Evolutionary conservation across 1,140 invertebrate genomes (phyloP), one percentile per base, ranked within the genome.

Genomic region (Pteromalus puparum): DNA sequence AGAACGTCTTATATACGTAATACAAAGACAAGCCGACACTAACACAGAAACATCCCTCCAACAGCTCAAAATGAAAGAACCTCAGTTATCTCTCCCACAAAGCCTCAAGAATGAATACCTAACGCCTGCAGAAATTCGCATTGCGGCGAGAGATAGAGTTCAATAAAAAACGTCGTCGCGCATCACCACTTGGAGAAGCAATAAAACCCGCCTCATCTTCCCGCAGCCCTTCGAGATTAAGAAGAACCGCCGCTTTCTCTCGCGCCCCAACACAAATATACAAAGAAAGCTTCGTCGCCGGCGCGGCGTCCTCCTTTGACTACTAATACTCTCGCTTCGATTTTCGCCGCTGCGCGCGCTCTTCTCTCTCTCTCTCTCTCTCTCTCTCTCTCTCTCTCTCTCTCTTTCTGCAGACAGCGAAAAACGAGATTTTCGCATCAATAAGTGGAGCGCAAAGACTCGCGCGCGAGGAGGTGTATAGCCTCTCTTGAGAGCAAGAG

Each of bases 361-460:
- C n/a, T n/a, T n/a, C n/a, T n/a, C n/a, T n/a, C n/a, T n/a, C n/a
- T n/a, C n/a, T n/a, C n/a, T n/a, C n/a, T n/a, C n/a, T n/a, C n/a
- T n/a, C n/a, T n/a, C n/a, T n/a, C n/a, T n/a, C n/a, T n/a, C n/a
- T n/a, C n/a, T n/a, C n/a, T n/a, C n/a, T n/a, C n/a, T n/a, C n/a
- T n/a, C n/a, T n/a, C n/a, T n/a, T n/a, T 7, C 42, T 48, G 24
- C 34, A 48, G 21, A 53, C 28, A 15, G 24, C 24, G 65, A 79
- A 79, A 13, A 79, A 67, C 24, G 24, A 38, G 30, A 38, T 79
- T 79, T 67, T 38, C 21, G 9, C 12, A n/a, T n/a, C n/a, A 38
- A 79, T 67, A 79, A 79, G 61, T 68, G 21, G 24, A 79, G 34
- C 18, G 76, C 18, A 53, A 76, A 48, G 15, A 48, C 10, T 24